These are phyloP conservation scores for Leptinotarsa rubiginosa DNA, from an alignment of 2,888 invertebrate genomes.

Conservation along the genomic window DNA sequence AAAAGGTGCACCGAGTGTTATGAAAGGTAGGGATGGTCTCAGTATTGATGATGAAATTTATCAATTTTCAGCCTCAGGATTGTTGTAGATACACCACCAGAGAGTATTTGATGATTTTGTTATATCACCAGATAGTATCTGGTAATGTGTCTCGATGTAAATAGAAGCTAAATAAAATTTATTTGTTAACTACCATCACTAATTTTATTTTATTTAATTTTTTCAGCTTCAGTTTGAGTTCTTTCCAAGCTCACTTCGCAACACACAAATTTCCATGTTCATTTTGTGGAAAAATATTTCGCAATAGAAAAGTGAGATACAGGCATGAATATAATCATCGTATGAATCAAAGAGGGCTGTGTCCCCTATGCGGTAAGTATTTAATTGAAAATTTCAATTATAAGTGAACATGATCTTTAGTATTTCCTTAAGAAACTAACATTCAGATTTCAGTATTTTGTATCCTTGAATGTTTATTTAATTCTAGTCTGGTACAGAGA, in stretches of 20 bases:
- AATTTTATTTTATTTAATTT: background rate
- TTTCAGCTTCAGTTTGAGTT: background rate
- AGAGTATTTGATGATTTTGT: too few relatives aligned
- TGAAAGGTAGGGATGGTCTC: background rate
- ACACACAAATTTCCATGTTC: background rate
- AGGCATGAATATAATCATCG: constrained; percentile 9
- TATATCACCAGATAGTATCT: too few relatives aligned
- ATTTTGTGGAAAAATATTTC: constrained; percentile 9
- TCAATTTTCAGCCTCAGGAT: background rate
- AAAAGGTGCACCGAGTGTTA: constrained; percentile 4
- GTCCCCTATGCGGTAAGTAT: constrained; percentile 12
- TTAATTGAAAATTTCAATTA: too few relatives aligned
- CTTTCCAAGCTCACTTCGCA: background rate
- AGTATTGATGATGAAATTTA: background rate
- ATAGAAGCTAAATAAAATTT: background rate
- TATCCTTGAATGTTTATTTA: too few relatives aligned
- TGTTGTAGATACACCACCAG: background rate
- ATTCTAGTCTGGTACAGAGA: too few relatives aligned
- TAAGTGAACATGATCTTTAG: too few relatives aligned
- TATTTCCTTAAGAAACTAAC: too few relatives aligned
- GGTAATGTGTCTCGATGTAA: too few relatives aligned
- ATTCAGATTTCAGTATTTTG: too few relatives aligned
- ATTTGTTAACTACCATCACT: background rate
- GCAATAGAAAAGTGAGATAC: background rate
- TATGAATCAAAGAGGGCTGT: background rate